Evolutionary conservation across 2,888 invertebrate genomes (phyloP), one percentile per base, ranked within the genome.

Genomic region (Orchestes rusci): DNA sequence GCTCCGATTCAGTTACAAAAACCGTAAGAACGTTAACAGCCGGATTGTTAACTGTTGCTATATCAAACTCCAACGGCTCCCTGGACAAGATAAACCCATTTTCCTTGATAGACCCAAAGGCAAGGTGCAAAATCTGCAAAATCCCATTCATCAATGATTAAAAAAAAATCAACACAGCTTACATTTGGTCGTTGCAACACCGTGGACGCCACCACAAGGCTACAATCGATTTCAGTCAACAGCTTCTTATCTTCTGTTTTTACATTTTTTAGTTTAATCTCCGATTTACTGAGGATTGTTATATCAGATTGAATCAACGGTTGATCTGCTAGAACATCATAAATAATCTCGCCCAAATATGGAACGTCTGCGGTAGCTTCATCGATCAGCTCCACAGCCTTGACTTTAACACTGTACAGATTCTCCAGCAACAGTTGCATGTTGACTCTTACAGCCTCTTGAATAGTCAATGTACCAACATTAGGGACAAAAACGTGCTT

Each of bases 341-440:
- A 64, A 5, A 88, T 70, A 5, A 36, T 20, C 20, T 41, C 39
- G 20, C 45, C 48, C 36, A 43, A 28, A 18, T 34, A n/a, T 2
- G n/a, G 10, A 4, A 45, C 43, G 16, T 28, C 29, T 0, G 37
- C 3, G 5, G 50, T 50, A 4, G 42, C 48, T 2, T 48, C 43
- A 23, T 56, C 54, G 1, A 56, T 43, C 5, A 54, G 10, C 39
- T 51, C 51, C 1, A 58, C 52, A 3, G 41, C 53, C 43, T 58
- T 59, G 1, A 83, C 72, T 69, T 80, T 82, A 48, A 73, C 39
- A 12, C 66, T 20, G 8, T 41, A 32, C n/a, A 43, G n/a, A 61
- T 89, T 90, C 64, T 91, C 91, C 0, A 85, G 62, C 0, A 81
- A 74, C 0, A 87, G 61, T 63, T 90, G 90, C 3, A 85, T 69